Percentiles rank a stretch among this genome's conserved stretches.
Evolutionary conservation across 1,140 invertebrate genomes (phyloP).

Genomic region (Drosophila subpulchrella): DNA sequence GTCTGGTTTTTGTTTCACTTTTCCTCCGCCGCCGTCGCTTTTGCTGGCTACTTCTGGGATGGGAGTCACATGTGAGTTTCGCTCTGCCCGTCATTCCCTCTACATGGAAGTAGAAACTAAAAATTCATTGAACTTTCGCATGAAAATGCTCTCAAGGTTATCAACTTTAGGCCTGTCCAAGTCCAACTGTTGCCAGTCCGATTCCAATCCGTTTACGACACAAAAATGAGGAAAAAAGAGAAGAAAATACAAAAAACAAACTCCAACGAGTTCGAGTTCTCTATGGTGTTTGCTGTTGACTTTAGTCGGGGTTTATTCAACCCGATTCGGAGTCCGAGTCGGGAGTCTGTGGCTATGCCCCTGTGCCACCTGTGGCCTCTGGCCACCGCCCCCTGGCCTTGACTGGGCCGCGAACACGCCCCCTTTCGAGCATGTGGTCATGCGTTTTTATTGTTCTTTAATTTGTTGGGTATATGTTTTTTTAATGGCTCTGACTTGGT

Average conservation of each 20-base stretch:
- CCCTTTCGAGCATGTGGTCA: constrained; percentile 25
- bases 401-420: constrained; percentile 20
- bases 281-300: constrained; percentile 66
- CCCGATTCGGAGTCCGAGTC: constrained; percentile 35
- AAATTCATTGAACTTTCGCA: constrained; percentile 85
- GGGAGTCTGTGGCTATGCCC: constrained; percentile 27
- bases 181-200: constrained; percentile 55
- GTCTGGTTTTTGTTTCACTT: constrained; percentile 82
- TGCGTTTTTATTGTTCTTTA: constrained; percentile 48
- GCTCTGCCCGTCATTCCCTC: constrained; percentile 3
- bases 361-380: constrained; percentile 42
- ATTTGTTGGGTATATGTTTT: constrained; percentile 39
- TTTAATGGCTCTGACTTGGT: constrained; percentile 28
- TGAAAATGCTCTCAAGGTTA: constrained; percentile 84
- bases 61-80: constrained; percentile 64
- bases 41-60: constrained; percentile 22
- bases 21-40: constrained; percentile 48
- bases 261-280: constrained; percentile 68
- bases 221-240: constrained; percentile 24
- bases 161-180: constrained; percentile 81
- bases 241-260: constrained; percentile 41
- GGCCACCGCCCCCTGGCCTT: constrained; percentile 17
- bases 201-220: constrained; percentile 44
- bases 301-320: constrained; percentile 68
- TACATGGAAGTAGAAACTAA: constrained; percentile 82